Conservation (phyloP, 2,113 vertebrate genomes). For the Seriola aureovittata region DNA sequence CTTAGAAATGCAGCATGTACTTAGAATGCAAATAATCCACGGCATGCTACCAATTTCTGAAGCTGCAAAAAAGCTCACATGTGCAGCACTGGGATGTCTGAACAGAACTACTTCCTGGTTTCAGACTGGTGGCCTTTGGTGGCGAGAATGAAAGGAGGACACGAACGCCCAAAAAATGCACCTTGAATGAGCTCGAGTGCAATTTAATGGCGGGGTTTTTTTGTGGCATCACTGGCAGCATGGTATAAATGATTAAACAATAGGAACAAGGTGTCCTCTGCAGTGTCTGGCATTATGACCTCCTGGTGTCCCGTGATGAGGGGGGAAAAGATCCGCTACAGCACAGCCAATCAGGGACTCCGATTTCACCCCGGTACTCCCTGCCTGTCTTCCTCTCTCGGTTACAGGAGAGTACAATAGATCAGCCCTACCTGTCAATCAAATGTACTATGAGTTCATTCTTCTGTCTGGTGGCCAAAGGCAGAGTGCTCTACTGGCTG, state of each 20-base stretch:
- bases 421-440: constrained; percentile 57
- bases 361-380: constrained; percentile 44
- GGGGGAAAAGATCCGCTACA: background rate
- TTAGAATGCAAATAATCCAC: constrained; percentile 37
- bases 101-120: background rate
- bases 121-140: background rate
- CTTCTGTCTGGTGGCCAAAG: constrained; percentile 40
- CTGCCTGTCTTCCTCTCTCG: constrained; percentile 29
- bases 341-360: constrained; percentile 46
- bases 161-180: background rate
- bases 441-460: constrained; percentile 56
- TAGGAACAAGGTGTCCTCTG: constrained; percentile 74
- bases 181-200: background rate
- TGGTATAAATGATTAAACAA: constrained; percentile 75
- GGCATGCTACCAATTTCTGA: background rate
- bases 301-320: constrained; percentile 56
- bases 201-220: background rate
- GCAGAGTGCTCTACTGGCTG: constrained; percentile 51
- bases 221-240: background rate
- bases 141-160: background rate
- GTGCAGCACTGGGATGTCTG: background rate
- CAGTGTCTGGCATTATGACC: constrained; percentile 65
- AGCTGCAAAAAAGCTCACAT: background rate
- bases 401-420: constrained; percentile 33
- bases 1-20: background rate